Percentiles rank a stretch among this genome's conserved stretches.
phyloP scores from a whole-genome alignment of 1,140 invertebrate genomes.

The Globodera rostochiensis region DNA sequence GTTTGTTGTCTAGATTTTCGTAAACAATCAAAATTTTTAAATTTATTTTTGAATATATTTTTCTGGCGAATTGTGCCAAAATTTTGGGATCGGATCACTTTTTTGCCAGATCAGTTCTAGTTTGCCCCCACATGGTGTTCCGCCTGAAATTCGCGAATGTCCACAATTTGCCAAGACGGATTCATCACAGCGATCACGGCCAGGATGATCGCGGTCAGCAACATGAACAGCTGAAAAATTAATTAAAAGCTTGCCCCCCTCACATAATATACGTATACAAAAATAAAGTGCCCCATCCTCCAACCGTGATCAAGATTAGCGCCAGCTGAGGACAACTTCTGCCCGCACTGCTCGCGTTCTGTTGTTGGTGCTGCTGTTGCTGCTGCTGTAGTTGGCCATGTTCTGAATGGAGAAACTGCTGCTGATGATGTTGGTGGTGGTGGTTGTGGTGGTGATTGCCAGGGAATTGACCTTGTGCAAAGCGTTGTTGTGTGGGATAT shows the following conservation, averaged over 20 bases:
- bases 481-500: background rate
- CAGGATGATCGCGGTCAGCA: slow-evolving; percentile 54
- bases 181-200: slow-evolving; percentile 54
- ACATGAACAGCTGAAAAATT: slow-evolving; percentile 48
- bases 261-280: too few species aligned
- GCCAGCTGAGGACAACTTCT: slow-evolving; percentile 32
- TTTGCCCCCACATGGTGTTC: slow-evolving; percentile 57
- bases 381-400: background rate
- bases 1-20: too few species aligned
- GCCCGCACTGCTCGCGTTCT: slow-evolving; percentile 11
- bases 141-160: slow-evolving; percentile 61
- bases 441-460: background rate
- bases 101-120: background rate
- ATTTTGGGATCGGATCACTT: too few species aligned
- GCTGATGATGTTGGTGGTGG: too few species aligned
- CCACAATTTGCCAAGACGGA: slow-evolving; percentile 64
- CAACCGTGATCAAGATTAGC: slow-evolving; percentile 31
- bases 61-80: too few species aligned
- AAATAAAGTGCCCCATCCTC: too few species aligned
- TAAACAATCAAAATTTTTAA: background rate
- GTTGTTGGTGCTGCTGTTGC: background rate
- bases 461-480: background rate
- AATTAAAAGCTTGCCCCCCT: slow-evolving; percentile 22
- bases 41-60: too few species aligned
- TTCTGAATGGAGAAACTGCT: too few species aligned